phyloP scores from a whole-genome alignment of 30 jellyfish, hydroid and myxozoan species.

The Chrysaora quinquecirrha region DNA sequence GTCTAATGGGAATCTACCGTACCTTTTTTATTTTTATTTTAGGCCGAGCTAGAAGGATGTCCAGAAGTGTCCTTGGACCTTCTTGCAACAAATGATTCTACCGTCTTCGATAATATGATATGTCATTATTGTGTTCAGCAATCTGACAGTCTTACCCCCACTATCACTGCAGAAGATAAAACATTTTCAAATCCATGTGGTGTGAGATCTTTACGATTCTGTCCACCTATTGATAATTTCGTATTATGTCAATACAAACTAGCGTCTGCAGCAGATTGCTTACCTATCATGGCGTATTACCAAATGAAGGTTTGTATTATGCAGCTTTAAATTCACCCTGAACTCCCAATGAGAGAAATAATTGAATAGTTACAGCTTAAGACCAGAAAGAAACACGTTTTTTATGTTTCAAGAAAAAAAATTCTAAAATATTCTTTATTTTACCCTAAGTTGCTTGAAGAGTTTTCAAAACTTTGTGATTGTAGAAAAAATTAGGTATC shows the following conservation, averaged over 20 bases:
- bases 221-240: constrained; percentile 83
- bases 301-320: constrained; percentile 80
- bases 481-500: too few relatives aligned
- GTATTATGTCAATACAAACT: constrained; percentile 73
- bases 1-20: neutral
- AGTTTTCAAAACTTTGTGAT: too few relatives aligned
- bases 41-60: constrained; percentile 96
- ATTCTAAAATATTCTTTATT: too few relatives aligned
- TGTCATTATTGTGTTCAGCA: constrained; percentile 85
- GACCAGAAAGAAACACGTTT: too few relatives aligned
- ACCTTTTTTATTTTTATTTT: neutral
- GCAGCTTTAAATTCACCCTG: too few relatives aligned
- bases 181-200: constrained; percentile 44
- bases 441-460: too few relatives aligned
- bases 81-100: constrained; percentile 58
- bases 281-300: constrained; percentile 81
- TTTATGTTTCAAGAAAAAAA: too few relatives aligned
- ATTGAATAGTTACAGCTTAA: too few relatives aligned
- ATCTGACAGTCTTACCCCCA: constrained; percentile 65
- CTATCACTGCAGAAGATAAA: constrained; percentile 60
- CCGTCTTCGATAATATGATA: constrained; percentile 58
- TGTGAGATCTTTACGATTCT: constrained; percentile 68
- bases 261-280: constrained; percentile 17
- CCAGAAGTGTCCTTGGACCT: constrained; percentile 90
- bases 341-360: too few relatives aligned